Base-by-base conservation (phyloP, 2,888 invertebrate species). In the Drosophila kuntzei region DNA sequence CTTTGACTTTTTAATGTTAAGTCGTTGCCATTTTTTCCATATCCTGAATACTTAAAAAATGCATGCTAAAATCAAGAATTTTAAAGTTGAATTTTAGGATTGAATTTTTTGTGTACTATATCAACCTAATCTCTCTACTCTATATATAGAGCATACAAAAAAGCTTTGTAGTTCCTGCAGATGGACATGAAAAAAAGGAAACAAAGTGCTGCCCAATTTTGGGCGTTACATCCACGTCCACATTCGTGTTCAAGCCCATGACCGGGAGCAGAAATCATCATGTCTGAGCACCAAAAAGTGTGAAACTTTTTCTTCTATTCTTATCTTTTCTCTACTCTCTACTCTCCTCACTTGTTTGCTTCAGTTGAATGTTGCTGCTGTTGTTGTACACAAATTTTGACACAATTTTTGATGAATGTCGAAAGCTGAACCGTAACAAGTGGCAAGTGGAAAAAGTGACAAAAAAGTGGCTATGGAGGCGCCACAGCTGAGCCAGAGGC, bases 321-420 rank as follows among this genome's bases (percentile, higher is more conserved):
- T 2, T 27, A 8, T 12, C 44, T 32, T 14, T 27, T 12, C 8
- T 1, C 11, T n/a, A 37, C 9, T 9, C 27, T 8, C 25, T 25
- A 1, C 25, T 25, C 25, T 7, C 25, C 6, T 7, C 1, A 7
- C 25, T 25, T 27, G 49, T 36, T 16, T 46, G 29, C 44, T 54
- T 43, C 20, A 22, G 7, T 32, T 43, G 16, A 27, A 5, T 44
- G 29, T 27, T 41, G 8, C 8, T 50, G 32, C 47, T 49, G 36
- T 59, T 62, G 65, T 58, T 71, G 59, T 65, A 67, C 58, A 58
- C 49, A 71, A 83, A 86, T 75, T 82, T 71, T 80, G 87, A 82
- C 87, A 82, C 82, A 87, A 73, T 82, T 82, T 86, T 83, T 82
- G 80, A 82, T 80, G 84, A 77, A 86, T 82, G 84, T 71, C 71